A percentile compares a stretch with the other conserved stretches of the same genome.
These are phyloP conservation scores for Sebastes reedi DNA, from an alignment of 2,797 vertebrate species.

Conservation along the genomic window DNA sequence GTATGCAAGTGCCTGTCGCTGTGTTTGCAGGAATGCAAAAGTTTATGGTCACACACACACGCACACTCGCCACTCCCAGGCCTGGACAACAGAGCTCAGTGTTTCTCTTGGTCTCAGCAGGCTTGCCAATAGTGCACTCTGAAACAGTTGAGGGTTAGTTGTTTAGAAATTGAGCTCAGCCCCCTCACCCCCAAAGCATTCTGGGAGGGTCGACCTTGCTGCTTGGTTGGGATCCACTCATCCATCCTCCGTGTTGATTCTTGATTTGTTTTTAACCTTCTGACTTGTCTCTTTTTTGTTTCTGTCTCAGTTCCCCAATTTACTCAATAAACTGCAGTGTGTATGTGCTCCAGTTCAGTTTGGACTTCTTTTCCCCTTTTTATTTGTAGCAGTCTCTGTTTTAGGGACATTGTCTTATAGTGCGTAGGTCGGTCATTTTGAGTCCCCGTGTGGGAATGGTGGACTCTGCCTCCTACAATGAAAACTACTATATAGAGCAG, in stretches of 20 bases:
- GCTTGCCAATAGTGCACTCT: slow-evolving; percentile 56
- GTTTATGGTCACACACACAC: neutral
- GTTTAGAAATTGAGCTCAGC: slow-evolving; percentile 58
- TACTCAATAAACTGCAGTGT: neutral
- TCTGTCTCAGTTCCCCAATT: slow-evolving; percentile 19
- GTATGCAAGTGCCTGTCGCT: slow-evolving; percentile 14
- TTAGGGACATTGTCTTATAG: neutral
- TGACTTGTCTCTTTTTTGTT: neutral
- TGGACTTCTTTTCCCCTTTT: neutral
- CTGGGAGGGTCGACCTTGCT: slow-evolving; percentile 17
- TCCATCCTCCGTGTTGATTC: neutral
- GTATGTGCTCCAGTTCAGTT: neutral
- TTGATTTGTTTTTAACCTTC: slow-evolving; percentile 4
- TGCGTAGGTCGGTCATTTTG: neutral
- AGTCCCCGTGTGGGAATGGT: neutral
- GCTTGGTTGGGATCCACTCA: slow-evolving; percentile 14
- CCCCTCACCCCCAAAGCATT: slow-evolving; percentile 29
- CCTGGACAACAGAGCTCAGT: slow-evolving; percentile 47
- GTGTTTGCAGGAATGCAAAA: slow-evolving; percentile 26
- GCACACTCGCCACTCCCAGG: slow-evolving; percentile 14
- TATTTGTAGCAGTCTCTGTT: neutral
- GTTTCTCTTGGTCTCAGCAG: slow-evolving; percentile 42
- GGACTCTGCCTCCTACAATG: neutral
- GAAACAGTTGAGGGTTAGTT: slow-evolving; percentile 55
- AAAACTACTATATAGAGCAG: neutral